Evolutionary conservation across 1,140 invertebrate genomes (phyloP), one percentile per base, ranked within the genome.

Genomic region (Solen grandis): DNA sequence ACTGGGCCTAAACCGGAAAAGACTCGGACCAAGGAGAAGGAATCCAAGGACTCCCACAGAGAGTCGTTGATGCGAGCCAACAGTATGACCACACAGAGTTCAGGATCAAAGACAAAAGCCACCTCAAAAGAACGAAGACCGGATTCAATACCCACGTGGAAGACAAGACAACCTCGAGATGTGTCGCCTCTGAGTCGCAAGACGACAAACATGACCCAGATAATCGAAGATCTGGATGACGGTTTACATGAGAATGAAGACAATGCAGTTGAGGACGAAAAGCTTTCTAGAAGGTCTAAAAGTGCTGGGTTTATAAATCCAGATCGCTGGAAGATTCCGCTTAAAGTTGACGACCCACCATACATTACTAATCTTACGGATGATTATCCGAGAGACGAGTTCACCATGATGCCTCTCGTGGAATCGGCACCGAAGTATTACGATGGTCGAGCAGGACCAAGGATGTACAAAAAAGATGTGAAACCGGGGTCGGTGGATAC

Each of bases 371-470:
- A 88, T 59, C 70, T 92, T 4, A 84, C 69, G 13, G 91, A 92
- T 69, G 85, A 87, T 35, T 92, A 88, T 80, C 91, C 91, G 1
- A 79, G 91, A 14, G 90, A 92, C 84, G 86, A 86, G 46, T 91
- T 84, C 59, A 92, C 91, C 1, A 86, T 86, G 79, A 87, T 91
- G 86, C 89, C 90, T 0, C 79, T 82, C 52, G 31, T 65, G 4
- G 86, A 90, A 70, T 83, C 83, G 10, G 84, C 84, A 14, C 83
- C 86, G 8, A 87, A 86, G 62, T 89, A 85, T 73, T 89, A 73
- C 81, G 87, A 89, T 63, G 88, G 89, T 5, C 85, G 87, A 68
- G 82, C 83, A 83, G 74, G 55, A 41, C 55, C 55, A 8, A 65
- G 41, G 25, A 59, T 69, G 29, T 80, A 69, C 52, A 52, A 82